Evolutionary conservation across 2,888 invertebrate species (phyloP).

Genomic region (Plagodis pulveraria): DNA sequence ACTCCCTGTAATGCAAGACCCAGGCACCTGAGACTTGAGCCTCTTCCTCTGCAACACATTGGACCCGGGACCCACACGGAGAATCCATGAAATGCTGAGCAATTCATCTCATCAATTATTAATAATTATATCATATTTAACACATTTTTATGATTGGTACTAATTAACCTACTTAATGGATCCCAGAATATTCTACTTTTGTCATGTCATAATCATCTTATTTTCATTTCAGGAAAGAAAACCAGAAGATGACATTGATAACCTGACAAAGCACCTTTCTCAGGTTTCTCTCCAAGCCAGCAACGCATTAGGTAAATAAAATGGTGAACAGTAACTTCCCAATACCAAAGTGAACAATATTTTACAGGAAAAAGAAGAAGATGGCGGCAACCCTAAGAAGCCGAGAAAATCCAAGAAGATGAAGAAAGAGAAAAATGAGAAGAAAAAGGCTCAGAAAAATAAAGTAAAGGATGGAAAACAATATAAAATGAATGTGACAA

Average conservation of each 20-base stretch:
- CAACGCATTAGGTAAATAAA: constrained; percentile 81
- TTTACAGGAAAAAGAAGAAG: constrained; percentile 75
- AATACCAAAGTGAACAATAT: constrained; percentile 75
- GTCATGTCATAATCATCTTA: neutral
- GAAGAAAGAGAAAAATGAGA: constrained; percentile 27
- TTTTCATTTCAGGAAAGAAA: constrained; percentile 63
- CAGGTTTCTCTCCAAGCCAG: constrained; percentile 79
- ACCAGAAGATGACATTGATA: constrained; percentile 68
- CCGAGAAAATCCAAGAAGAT: constrained; percentile 25
- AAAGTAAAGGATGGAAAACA: constrained; percentile 13
- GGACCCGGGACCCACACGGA: too few species aligned
- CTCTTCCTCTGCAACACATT: too few species aligned
- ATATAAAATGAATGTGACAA: constrained; percentile 13
- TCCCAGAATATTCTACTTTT: too few species aligned
- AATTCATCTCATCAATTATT: too few species aligned
- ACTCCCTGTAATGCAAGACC: too few species aligned
- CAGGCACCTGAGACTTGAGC: too few species aligned
- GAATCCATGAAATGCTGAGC: too few species aligned
- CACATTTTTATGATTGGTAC: too few species aligned
- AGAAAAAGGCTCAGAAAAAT: constrained; percentile 2
- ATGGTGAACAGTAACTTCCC: constrained; percentile 60
- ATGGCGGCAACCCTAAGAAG: constrained; percentile 53
- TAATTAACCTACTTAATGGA: too few species aligned
- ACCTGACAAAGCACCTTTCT: constrained; percentile 79
- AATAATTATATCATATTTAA: too few species aligned